These are phyloP conservation scores for Eilema sororculum DNA, from an alignment of 2,888 invertebrate species.

Conservation along the genomic window DNA sequence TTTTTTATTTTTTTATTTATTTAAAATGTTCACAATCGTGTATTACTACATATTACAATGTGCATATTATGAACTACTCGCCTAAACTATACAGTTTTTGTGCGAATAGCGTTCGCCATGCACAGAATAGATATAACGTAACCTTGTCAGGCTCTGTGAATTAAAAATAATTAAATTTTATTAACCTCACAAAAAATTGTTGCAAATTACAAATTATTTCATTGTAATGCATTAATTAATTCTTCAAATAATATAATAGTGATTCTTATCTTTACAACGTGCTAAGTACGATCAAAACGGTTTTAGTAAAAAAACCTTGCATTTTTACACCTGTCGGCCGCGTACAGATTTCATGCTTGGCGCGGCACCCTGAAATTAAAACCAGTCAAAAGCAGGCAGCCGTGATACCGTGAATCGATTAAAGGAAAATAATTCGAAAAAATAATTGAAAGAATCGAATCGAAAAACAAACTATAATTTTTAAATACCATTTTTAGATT, in stretches of 20 bases:
- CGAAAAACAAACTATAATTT: too few relatives aligned
- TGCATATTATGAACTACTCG: too few relatives aligned
- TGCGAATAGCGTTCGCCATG: too few relatives aligned
- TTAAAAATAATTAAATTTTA: too few relatives aligned
- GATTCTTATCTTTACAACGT: conserved; percentile 2
- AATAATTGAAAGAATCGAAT: too few relatives aligned
- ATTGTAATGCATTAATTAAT: background rate
- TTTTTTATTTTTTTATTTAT: too few relatives aligned
- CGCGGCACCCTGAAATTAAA: conserved; percentile 1
- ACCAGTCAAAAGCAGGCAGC: background rate
- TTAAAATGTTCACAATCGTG: too few relatives aligned
- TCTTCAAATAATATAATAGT: background rate
- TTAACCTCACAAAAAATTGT: background rate
- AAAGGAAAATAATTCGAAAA: too few relatives aligned
- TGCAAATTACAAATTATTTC: background rate
- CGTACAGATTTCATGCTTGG: background rate
- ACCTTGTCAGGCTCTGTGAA: too few relatives aligned
- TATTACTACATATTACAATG: too few relatives aligned
- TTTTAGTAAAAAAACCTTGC: background rate
- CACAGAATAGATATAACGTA: too few relatives aligned
- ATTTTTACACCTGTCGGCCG: background rate
- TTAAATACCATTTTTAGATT: background rate
- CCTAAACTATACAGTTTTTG: too few relatives aligned
- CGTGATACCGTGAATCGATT: background rate
- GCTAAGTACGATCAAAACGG: background rate